Conservation (phyloP, 2,888 invertebrate species). For the Trichopria drosophilae region DNA sequence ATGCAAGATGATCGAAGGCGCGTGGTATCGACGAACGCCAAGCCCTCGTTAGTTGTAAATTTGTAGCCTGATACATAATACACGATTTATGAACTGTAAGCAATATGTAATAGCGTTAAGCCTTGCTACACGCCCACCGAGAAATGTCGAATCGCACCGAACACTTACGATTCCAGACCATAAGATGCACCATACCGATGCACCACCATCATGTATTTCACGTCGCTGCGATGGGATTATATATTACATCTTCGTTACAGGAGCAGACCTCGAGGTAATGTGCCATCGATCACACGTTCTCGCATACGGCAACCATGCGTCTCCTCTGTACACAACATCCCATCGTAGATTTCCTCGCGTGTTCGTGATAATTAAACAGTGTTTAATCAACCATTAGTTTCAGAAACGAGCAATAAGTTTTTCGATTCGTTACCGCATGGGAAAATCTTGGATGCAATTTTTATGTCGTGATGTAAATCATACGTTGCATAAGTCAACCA, state of each 20-base stretch:
- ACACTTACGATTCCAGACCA: too few relatives aligned
- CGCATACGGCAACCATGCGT: too few relatives aligned
- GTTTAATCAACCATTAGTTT: too few relatives aligned
- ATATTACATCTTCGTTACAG: slow-evolving; percentile 39
- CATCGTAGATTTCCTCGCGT: too few relatives aligned
- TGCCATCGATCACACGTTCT: slow-evolving; percentile 36
- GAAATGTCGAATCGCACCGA: slow-evolving; percentile 30
- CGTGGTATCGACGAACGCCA: too few relatives aligned
- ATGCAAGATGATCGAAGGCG: too few relatives aligned
- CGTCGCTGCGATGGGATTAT: slow-evolving; percentile 36
- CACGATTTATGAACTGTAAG: slow-evolving; percentile 44
- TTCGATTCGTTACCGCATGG: too few relatives aligned
- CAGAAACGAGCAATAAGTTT: too few relatives aligned
- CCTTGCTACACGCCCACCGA: slow-evolving; percentile 43
- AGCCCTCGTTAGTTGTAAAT: slow-evolving; percentile 21
- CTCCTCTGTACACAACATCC: too few relatives aligned
- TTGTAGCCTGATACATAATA: slow-evolving; percentile 30
- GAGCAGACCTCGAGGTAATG: slow-evolving; percentile 34
- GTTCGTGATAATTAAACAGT: slow-evolving; percentile 21
- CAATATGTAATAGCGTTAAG: slow-evolving; percentile 45
- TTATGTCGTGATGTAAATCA: too few relatives aligned
- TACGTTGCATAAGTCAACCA: too few relatives aligned
- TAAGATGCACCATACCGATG: slow-evolving; percentile 30
- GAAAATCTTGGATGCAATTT: too few relatives aligned
- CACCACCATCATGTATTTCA: slow-evolving; percentile 32